These are phyloP conservation scores for Orthonychiurus folsomi DNA, from an alignment of 2,888 invertebrate species.

Conservation along the genomic window DNA sequence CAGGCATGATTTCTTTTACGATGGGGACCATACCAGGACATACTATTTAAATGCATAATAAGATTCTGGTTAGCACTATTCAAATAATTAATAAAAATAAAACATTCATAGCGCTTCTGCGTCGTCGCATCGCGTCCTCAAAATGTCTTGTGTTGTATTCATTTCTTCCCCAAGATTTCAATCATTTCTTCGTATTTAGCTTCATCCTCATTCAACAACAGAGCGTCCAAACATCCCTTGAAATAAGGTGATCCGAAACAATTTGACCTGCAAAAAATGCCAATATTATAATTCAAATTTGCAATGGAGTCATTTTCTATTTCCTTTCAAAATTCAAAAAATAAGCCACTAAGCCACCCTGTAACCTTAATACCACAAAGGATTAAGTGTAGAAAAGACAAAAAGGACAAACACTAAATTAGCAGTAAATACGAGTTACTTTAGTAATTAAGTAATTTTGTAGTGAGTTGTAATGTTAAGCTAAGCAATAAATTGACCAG, in stretches of 20 bases:
- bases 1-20: too few relatives aligned
- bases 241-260: conserved; percentile 72
- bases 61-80: not conserved
- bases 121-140: not conserved
- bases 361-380: not conserved
- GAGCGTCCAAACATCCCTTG: conserved; percentile 69
- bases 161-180: conserved; percentile 62
- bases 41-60: not conserved
- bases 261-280: conserved; percentile 57
- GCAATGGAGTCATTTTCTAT: not conserved
- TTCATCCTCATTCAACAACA: conserved; percentile 67
- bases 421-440: too few relatives aligned
- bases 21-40: too few relatives aligned
- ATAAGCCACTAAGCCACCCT: not conserved
- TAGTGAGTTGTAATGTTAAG: too few relatives aligned
- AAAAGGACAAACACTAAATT: too few relatives aligned
- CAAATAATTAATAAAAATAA: not conserved
- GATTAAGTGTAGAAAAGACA: not conserved
- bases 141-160: not conserved
- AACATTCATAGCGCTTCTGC: not conserved
- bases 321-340: not conserved
- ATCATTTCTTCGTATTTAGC: conserved; percentile 68
- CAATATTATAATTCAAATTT: not conserved
- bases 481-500: too few relatives aligned
- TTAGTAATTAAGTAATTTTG: too few relatives aligned